Conservation (phyloP, 2,888 invertebrate species). For the Anticlea derivata region DNA sequence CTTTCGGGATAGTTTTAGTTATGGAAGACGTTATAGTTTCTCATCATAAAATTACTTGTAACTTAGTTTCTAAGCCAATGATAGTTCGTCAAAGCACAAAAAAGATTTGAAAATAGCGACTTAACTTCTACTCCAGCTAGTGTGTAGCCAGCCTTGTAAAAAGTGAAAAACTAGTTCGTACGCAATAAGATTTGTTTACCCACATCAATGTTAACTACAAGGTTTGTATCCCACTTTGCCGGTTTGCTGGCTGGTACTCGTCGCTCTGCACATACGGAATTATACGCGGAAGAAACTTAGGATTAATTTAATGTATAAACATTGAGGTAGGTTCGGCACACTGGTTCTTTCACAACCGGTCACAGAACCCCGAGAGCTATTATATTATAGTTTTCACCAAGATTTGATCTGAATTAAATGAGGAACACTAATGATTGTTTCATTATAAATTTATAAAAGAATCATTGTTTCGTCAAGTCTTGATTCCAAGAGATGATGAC, state of each 20-base stretch:
- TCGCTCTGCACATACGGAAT: constrained; percentile 24
- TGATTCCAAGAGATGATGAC: no score
- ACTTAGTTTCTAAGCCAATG: no score
- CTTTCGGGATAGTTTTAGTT: no score
- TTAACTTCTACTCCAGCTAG: not conserved
- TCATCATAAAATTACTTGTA: no score
- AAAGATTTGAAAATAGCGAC: no score
- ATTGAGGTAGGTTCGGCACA: constrained; percentile 33
- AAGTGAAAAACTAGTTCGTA: not conserved
- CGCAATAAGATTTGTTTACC: not conserved
- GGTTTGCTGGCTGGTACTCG: constrained; percentile 11
- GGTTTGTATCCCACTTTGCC: constrained; percentile 1
- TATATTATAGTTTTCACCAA: not conserved
- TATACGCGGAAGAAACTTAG: constrained; percentile 25
- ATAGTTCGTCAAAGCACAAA: no score
- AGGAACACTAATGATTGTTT: no score
- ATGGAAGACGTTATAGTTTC: no score
- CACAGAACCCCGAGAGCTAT: no score
- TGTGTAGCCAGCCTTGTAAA: not conserved
- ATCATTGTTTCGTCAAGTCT: no score
- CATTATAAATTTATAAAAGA: no score
- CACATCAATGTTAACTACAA: constrained; percentile 1
- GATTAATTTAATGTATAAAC: constrained; percentile 25
- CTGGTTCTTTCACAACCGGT: not conserved
- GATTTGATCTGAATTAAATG: not conserved